Conservation (phyloP, 2,113 vertebrate genomes). For the Chaenogobius annularis region DNA sequence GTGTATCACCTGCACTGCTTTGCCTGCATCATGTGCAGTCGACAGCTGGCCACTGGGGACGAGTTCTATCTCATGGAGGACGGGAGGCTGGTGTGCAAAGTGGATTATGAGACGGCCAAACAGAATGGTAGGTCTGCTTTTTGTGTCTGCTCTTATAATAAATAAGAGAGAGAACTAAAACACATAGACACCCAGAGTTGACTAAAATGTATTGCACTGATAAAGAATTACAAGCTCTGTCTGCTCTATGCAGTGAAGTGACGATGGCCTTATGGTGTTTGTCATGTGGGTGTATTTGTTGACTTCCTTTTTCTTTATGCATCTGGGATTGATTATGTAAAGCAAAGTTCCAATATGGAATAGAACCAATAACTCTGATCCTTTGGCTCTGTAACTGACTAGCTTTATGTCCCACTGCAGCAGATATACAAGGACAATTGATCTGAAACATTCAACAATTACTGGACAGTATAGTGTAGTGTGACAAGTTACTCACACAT, state of each 20-base stretch:
- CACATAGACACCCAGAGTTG: neutral
- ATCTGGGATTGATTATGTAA: slow-evolving; percentile 80
- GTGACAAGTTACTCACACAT: slow-evolving; percentile 23
- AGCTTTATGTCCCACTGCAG: slow-evolving; percentile 73
- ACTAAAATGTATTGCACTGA: neutral
- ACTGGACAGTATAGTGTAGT: neutral
- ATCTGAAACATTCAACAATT: slow-evolving; percentile 47
- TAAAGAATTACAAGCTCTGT: neutral
- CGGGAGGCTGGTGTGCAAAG: slow-evolving; percentile 95
- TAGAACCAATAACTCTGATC: slow-evolving; percentile 68
- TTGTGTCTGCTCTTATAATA: neutral
- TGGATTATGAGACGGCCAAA: slow-evolving; percentile 98
- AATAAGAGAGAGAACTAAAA: neutral
- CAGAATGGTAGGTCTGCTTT: slow-evolving; percentile 85
- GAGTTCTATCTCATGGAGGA: slow-evolving; percentile 99
- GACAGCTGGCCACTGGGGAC: slow-evolving; percentile 95
- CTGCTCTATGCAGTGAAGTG: slow-evolving; percentile 23
- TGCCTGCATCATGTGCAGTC: slow-evolving; percentile 96
- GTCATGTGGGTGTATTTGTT: slow-evolving; percentile 44
- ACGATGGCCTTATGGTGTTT: slow-evolving; percentile 54
- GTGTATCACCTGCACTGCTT: slow-evolving; percentile 99
- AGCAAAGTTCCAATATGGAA: slow-evolving; percentile 73
- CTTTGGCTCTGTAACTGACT: slow-evolving; percentile 47
- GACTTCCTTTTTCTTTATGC: slow-evolving; percentile 64
- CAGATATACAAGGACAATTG: slow-evolving; percentile 69